Base-by-base conservation (phyloP, 1,140 invertebrate species). In the Panagrolaimus sp. region DNA sequence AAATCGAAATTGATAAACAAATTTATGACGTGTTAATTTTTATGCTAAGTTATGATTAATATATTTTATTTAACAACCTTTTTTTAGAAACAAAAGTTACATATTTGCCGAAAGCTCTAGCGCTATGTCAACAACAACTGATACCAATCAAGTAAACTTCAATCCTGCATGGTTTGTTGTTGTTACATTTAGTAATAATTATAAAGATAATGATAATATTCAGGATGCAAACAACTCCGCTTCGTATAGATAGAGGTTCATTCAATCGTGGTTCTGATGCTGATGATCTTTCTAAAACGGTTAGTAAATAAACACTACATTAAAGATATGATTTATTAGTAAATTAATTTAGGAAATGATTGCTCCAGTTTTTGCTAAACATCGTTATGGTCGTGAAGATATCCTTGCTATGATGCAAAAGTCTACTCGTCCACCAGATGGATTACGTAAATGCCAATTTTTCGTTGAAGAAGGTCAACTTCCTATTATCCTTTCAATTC, bases 391-490 rank as follows among this genome's bases (percentile, higher is more conserved):
- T 1, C 70, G 72, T 42, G 72, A 74, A 51, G 73, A 75, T 66
- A 42, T 75, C 14, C 65, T 75, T 16, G 73, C 73, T 1, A 45
- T 75, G 74, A 77, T 74, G 44, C 66, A 44, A 20, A 66, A 77
- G 38, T 74, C 73, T 5, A 57, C 51, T 57, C 51, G 51, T 11
- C 51, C 51, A 51, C 74, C 73, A n/a, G 47, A 27, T 63, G 73
- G 74, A 27, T 27, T 75, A 1, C 44, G 77, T 13, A 44, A 65
- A 44, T 77, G 73, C 16, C 74, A 75, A 13, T 75, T 75, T 64
- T 75, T 72, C 43, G 48, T 77, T 8, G 73, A 75, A 45, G 72
- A 45, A 9, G 27, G 75, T 5, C 61, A 45, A 42, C 64, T 45
- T 31, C 73, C 73, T 20, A 78, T 75, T 42, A 78, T 77, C 47